Evolutionary conservation across 1,140 invertebrate genomes (phyloP).

Genomic region (Glossosoma conforme): DNA sequence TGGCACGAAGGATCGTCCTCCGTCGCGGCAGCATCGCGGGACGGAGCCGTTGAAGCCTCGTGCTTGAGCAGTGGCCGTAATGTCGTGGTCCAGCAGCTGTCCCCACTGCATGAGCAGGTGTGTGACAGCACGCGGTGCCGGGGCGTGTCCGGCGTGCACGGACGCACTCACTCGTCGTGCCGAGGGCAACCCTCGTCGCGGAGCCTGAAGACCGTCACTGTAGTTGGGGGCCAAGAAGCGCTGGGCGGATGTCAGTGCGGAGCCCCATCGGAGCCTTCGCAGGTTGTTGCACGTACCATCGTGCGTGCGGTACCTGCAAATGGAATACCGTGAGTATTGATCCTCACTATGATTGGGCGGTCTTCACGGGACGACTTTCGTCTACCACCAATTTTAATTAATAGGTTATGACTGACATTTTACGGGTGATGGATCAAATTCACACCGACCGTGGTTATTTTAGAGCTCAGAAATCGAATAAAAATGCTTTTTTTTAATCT

Average conservation of each 20-base stretch:
- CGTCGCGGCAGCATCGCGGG: conserved; percentile 69
- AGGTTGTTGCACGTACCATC: conserved; percentile 87
- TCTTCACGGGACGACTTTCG: no score
- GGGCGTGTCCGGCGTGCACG: conserved; percentile 50
- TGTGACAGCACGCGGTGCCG: conserved; percentile 52
- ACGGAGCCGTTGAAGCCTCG: conserved; percentile 76
- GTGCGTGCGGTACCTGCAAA: conserved; percentile 65
- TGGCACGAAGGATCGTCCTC: conserved; percentile 56
- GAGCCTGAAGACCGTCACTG: conserved; percentile 66
- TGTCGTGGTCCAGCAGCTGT: conserved; percentile 76
- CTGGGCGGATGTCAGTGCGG: conserved; percentile 75
- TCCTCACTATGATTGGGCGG: no score
- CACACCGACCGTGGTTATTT: no score
- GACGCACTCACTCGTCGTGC: conserved; percentile 60
- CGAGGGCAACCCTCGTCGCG: conserved; percentile 62
- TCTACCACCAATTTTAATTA: no score
- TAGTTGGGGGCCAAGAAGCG: conserved; percentile 78
- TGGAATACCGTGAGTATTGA: conserved; percentile 22
- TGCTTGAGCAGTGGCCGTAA: conserved; percentile 63
- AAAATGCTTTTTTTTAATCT: no score
- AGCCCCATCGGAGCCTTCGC: conserved; percentile 69
- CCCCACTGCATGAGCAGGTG: conserved; percentile 86
- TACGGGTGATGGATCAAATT: no score
- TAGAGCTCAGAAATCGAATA: no score
- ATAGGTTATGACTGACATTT: no score